These are phyloP conservation scores for Ctenomys sociabilis DNA, from an alignment of 2,113 vertebrate species.

Conservation along the genomic window DNA sequence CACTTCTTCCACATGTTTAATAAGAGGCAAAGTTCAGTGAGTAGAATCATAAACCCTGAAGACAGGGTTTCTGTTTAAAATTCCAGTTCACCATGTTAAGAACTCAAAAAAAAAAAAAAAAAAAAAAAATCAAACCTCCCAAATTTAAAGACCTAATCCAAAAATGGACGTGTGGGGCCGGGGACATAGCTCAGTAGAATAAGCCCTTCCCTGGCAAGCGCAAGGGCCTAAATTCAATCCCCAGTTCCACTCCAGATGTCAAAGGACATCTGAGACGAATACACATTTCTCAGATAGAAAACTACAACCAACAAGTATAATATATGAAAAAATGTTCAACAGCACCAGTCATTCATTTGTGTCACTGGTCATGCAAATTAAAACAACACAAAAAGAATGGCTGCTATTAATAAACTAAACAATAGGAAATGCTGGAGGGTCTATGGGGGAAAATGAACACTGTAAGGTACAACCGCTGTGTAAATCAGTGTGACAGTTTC, in stretches of 20 bases:
- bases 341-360: too few relatives aligned
- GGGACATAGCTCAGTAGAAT: too few relatives aligned
- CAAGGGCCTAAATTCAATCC: too few relatives aligned
- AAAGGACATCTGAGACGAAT: background rate
- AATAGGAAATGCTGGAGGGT: background rate
- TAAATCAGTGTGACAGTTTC: background rate
- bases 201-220: too few relatives aligned
- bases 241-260: too few relatives aligned
- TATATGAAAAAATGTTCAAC: background rate
- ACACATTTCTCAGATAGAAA: background rate
- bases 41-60: background rate
- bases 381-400: background rate
- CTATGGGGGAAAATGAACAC: background rate
- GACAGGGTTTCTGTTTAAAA: slow-evolving; percentile 1
- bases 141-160: background rate
- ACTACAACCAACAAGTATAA: background rate
- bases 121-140: background rate
- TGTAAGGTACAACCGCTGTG: background rate
- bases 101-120: background rate
- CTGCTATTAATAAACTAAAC: background rate
- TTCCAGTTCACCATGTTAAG: background rate
- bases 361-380: background rate
- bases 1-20: background rate
- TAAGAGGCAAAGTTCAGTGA: background rate
- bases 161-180: too few relatives aligned